Base-by-base conservation (phyloP, 2,797 vertebrate genomes). In the Acomys russatus region DNA sequence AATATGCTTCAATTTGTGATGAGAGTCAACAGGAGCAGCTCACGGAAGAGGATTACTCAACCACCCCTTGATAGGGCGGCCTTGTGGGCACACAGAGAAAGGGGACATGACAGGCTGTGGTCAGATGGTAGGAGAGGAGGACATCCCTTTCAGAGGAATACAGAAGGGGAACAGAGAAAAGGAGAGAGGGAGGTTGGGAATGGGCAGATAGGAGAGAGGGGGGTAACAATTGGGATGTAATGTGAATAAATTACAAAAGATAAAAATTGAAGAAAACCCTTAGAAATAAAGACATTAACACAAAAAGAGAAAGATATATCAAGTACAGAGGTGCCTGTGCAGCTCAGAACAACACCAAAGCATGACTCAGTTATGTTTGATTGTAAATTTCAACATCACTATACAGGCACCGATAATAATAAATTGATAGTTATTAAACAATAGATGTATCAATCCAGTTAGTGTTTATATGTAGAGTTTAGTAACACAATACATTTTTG, bases 391-490 rank as follows among this genome's bases (percentile, higher is more conserved):
- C 70, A 76, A n/a, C 10, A 38, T 6, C 3, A 22, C 22, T 76
- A 68, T 68, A 9, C 9, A 74, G 28, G 3, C 63, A 14, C 9
- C 7, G 63, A 28, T 84, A 76, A 56, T 79, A 4, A 68, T 79
- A 91, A 91, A 84, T 86, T 91, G 68, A 85, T 30, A 91, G 25
- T 79, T 91, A 90, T 33, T 89, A 56, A 66, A 54, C 28, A n/a
- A 38, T 22, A 63, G 1, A 2, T 11, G 44, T 11, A 20, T 87
- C 5, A 87, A 74, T 64, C 59, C 70, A 17, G 30, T 44, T 85
- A 49, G 3, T 54, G 15, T 76, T 54, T 85, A 77, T 7, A 49
- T 59, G 18, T 35, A 90, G 77, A 1, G 4, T 92, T 80, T 54
- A 11, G 14, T 92, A 30, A 51, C 88, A 93, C 1, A 82, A 83